Evolutionary conservation across 2,797 vertebrate species (phyloP).

Genomic region (Sebastes itinus): DNA sequence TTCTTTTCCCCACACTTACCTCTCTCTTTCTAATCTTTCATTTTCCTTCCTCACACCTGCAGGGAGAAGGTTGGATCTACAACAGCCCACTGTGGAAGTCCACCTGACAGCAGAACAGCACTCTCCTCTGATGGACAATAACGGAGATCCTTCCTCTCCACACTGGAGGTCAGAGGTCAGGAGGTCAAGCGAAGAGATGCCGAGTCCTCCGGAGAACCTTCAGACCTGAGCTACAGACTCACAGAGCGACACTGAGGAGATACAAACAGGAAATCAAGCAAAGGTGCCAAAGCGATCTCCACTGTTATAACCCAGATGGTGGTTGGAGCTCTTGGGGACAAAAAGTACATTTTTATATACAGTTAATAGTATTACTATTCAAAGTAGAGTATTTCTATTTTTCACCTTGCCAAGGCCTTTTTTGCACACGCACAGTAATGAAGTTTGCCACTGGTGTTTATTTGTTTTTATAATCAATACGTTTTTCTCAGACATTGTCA

Average conservation of each 20-base stretch:
- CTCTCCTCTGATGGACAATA: constrained; percentile 20
- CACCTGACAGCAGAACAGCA: constrained; percentile 75
- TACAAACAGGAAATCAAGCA: constrained; percentile 34
- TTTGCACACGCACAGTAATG: constrained; percentile 82
- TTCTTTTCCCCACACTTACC: fast-evolving
- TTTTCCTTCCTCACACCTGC: not conserved
- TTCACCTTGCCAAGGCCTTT: constrained; percentile 88
- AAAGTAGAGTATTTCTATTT: constrained; percentile 90
- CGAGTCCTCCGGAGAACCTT: not conserved
- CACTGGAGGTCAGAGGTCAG: constrained; percentile 17
- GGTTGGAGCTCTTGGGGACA: constrained; percentile 51
- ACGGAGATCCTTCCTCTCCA: constrained; percentile 21
- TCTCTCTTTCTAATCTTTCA: not conserved
- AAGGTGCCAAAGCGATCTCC: constrained; percentile 74
- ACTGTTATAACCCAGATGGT: constrained; percentile 1
- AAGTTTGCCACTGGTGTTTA: constrained; percentile 62
- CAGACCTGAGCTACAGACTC: constrained; percentile 21
- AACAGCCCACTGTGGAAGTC: constrained; percentile 90
- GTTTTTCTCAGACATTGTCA: constrained; percentile 21
- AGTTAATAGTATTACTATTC: constrained; percentile 66
- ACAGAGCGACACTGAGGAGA: constrained; percentile 23
- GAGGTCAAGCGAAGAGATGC: not conserved
- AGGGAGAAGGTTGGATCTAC: constrained; percentile 94
- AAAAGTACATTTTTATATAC: constrained; percentile 79
- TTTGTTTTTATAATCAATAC: constrained; percentile 1